A percentile compares a stretch with the other conserved stretches of the same genome.
Conservation (phyloP, 2,113 vertebrate genomes). For the Noctilio leporinus region DNA sequence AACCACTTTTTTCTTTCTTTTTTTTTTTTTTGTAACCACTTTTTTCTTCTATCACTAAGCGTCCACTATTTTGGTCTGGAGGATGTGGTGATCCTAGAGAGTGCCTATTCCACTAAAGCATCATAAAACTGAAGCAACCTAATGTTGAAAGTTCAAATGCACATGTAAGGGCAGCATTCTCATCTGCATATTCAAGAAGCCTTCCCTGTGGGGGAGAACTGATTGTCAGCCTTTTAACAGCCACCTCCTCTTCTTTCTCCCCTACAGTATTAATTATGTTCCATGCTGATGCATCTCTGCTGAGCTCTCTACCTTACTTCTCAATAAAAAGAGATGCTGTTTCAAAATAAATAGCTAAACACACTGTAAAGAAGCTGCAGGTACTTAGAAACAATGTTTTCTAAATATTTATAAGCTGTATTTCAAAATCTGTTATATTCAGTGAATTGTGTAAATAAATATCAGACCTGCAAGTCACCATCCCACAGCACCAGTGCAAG, state of each 20-base stretch:
- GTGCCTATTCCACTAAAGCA: background rate
- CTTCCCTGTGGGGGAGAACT: slow-evolving; percentile 48
- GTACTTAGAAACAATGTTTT: slow-evolving; percentile 57
- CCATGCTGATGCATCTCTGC: background rate
- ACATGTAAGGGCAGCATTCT: slow-evolving; percentile 5
- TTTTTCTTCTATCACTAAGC: background rate
- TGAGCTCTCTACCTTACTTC: slow-evolving; percentile 61
- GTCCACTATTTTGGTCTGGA: background rate
- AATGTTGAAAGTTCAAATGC: slow-evolving; percentile 1
- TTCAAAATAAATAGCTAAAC: slow-evolving; percentile 50
- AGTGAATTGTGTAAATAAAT: slow-evolving; percentile 76
- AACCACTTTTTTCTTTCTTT: too few species aligned
- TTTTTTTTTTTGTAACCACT: background rate
- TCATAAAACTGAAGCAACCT: background rate
- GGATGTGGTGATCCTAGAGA: background rate
- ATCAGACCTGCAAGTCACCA: slow-evolving; percentile 59
- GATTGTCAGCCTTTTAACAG: slow-evolving; percentile 51
- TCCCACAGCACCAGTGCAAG: slow-evolving; percentile 40
- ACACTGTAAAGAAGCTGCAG: slow-evolving; percentile 22
- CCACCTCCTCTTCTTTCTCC: slow-evolving; percentile 38
- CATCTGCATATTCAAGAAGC: slow-evolving; percentile 40
- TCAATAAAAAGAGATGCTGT: slow-evolving; percentile 49
- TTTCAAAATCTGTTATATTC: slow-evolving; percentile 70
- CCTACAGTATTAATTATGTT: slow-evolving; percentile 71
- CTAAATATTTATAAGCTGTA: slow-evolving; percentile 73